Evolutionary conservation across 2,113 vertebrate genomes (phyloP), one percentile per base, ranked within the genome.

Genomic region (Malurus alboscapulatus): DNA sequence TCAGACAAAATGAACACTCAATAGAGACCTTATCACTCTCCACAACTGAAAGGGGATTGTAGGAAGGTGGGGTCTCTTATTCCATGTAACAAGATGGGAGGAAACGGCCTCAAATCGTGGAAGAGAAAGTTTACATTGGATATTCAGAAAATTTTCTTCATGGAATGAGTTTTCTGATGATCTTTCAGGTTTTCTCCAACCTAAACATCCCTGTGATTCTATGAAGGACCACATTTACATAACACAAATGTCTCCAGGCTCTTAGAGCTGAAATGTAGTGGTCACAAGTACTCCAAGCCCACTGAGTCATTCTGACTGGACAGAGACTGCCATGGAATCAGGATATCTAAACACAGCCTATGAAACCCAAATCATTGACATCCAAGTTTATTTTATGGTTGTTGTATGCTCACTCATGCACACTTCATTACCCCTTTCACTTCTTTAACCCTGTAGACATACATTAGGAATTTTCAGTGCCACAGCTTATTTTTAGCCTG

Each of bases 1-100:
- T 57, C 47, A 59, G 22, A 73, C 22, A 71, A 53, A 88, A 65
- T 14, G 18, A 50, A 55, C 34, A 54, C 30, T 34, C 69, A 18
- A 6, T 9, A 17, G 6, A 83, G 30, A 36, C 55, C 5, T 55
- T 14, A 25, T 3, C 0, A 0, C 13, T 32, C 21, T 66, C 47
- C 20, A 34, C 9, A 75, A 21, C n/a, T 55, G 30, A 74, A 36
- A 55, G 26, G 40, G 48, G 67, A 34, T 1, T 27, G 34, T 12
- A 54, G 26, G 7, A 36, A 74, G 40, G 54, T 24, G 12, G 16
- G 19, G 30, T 15, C 54, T 54, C 34, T 36, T 42, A 14, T 47
- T 26, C 21, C 61, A 61, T 21, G 6, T 32, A 67, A 53, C n/a
- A 78, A 22, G 25, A 19, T 11, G 17, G 74, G 40, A 61, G 4